Evolutionary conservation across 2,113 vertebrate genomes (phyloP).

Genomic region (Hoplias malabaricus): DNA sequence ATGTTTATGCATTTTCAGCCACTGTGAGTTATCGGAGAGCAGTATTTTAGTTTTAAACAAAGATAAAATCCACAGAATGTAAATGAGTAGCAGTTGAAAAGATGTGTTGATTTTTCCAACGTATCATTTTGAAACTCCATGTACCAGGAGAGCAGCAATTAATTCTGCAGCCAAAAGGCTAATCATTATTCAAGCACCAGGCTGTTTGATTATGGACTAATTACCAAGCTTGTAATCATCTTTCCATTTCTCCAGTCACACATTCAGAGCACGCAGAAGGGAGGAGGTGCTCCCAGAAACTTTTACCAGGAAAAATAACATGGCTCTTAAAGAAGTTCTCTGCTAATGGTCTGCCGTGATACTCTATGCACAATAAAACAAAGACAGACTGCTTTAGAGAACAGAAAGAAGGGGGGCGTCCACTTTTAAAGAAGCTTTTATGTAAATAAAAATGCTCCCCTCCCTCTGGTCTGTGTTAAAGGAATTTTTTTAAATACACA

Average conservation of each 20-base stretch:
- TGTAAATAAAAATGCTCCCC: conserved; percentile 24
- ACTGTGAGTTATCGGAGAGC: too few relatives aligned
- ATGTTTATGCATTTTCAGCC: too few relatives aligned
- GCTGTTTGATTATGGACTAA: conserved; percentile 8
- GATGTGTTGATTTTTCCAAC: not conserved
- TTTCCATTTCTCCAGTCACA: conserved; percentile 9
- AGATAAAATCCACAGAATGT: not conserved
- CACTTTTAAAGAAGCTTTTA: conserved; percentile 34
- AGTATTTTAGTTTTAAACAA: too few relatives aligned
- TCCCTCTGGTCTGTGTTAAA: not conserved
- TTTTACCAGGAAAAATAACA: conserved; percentile 13
- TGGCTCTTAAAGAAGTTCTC: conserved; percentile 9
- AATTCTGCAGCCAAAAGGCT: not conserved
- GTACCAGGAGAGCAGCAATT: not conserved
- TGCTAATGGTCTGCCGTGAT: conserved; percentile 22
- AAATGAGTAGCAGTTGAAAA: not conserved
- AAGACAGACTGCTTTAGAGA: conserved; percentile 5
- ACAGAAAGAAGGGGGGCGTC: not conserved
- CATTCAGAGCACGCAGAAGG: conserved; percentile 4
- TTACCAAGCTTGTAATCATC: conserved; percentile 14
- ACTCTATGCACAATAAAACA: conserved; percentile 23
- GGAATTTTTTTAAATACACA: conserved; percentile 3
- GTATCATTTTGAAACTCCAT: conserved; percentile 2
- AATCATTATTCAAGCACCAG: conserved; percentile 2
- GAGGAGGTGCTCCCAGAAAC: not conserved